Evolutionary conservation across 2,113 vertebrate genomes (phyloP).

Genomic region (Lontra canadensis): DNA sequence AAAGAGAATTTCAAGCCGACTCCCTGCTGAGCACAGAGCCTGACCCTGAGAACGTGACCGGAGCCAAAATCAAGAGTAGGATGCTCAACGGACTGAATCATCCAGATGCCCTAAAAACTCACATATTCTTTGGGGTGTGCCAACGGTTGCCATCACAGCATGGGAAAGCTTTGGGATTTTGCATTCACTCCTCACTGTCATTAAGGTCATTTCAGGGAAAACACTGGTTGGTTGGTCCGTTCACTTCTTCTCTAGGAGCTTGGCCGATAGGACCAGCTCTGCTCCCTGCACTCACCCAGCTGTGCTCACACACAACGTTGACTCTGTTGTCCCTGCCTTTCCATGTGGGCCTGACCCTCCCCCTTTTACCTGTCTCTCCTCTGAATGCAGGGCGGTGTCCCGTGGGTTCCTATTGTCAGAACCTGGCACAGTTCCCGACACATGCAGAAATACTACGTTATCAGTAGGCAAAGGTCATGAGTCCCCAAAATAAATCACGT

Average conservation of each 20-base stretch:
- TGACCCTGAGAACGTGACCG: background rate
- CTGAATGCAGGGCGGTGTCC: background rate
- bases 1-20: background rate
- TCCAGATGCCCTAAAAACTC: background rate
- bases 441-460: background rate
- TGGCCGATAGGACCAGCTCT: background rate
- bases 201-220: background rate
- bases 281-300: fast-evolving
- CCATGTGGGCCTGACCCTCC: background rate
- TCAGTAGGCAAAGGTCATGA: background rate
- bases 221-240: too few species aligned
- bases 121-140: too few species aligned
- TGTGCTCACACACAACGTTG: background rate
- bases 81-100: background rate
- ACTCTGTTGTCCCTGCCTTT: background rate
- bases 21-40: background rate
- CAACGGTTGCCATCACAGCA: fast-evolving
- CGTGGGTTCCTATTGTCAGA: fast-evolving
- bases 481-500: background rate
- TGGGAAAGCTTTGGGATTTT: fast-evolving
- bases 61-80: background rate
- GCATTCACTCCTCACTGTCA: background rate
- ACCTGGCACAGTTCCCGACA: background rate
- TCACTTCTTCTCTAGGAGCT: background rate
- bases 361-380: background rate